Evolutionary conservation across 2,888 invertebrate species (phyloP).

Genomic region (Epistrophe grossulariae): DNA sequence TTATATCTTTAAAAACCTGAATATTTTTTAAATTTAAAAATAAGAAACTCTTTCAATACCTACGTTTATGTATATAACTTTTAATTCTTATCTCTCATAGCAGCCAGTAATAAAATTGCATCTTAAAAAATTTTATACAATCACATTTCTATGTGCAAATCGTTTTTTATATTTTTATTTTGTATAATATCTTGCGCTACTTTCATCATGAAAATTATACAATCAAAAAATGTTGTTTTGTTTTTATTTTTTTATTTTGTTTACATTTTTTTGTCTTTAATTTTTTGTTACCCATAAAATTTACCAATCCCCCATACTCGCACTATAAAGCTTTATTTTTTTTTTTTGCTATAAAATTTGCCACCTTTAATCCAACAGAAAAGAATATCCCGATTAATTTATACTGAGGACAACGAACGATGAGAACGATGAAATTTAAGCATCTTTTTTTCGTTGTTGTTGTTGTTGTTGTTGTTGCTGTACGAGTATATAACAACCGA

Average conservation of each 20-base stretch:
- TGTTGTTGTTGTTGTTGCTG: not conserved
- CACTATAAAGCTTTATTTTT: constrained; percentile 7
- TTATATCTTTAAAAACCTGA: not conserved
- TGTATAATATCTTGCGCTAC: not conserved
- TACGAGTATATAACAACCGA: constrained; percentile 42
- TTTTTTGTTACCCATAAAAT: constrained; percentile 30
- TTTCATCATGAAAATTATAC: constrained; percentile 54
- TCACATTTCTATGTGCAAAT: constrained; percentile 15
- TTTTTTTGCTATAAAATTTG: constrained; percentile 18
- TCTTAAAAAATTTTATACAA: not conserved
- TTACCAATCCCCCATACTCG: not conserved
- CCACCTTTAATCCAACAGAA: constrained; percentile 50
- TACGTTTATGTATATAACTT: not conserved
- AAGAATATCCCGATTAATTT: constrained; percentile 21
- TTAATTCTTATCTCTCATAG: not conserved
- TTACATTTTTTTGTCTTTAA: too few species aligned
- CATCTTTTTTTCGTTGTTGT: constrained; percentile 25
- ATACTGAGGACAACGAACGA: constrained; percentile 5
- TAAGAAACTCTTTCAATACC: not conserved
- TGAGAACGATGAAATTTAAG: constrained; percentile 56
- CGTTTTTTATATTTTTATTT: constrained; percentile 6
- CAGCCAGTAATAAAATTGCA: constrained; percentile 2
- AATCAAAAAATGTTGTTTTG: constrained; percentile 33
- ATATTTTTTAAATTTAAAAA: not conserved
- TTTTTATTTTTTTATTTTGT: constrained; percentile 11